Evolutionary conservation across 2,797 vertebrate species (phyloP), one percentile per base, ranked within the genome.

Genomic region (Sebastes miniatus): DNA sequence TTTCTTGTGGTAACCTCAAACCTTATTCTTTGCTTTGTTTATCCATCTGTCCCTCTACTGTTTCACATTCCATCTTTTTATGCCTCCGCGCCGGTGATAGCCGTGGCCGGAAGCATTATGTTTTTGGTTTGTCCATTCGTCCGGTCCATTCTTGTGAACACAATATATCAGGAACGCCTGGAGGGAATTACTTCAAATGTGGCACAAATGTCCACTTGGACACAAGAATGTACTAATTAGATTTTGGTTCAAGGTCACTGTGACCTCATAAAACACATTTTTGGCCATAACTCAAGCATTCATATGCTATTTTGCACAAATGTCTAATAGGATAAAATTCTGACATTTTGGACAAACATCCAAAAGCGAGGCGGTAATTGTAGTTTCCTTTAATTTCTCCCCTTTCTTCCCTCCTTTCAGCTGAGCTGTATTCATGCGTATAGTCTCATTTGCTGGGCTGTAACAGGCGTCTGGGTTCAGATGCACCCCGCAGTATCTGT

Each of bases 361-460:
- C 47, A 50, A 50, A 20, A 20, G 47, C 47, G 8, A 50, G 8
- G 47, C 18, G 18, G 18, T 52, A n/a, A n/a, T 52, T 52, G 0
- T 52, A 52, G 8, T 52, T 20, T 52, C 47, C 14, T 50, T 62
- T 43, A 20, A n/a, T 71, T 66, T 34, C 32, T 31, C 36, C 0
- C n/a, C 31, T 83, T 73, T 72, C 22, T 32, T 67, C 24, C 32
- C 27, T 43, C 4, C 25, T 56, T 80, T 65, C 56, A 1, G 2
- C 69, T 61, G 7, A 83, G 86, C 73, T 79, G 68, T 78, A 69
- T 83, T 81, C 73, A 85, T 63, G 62, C 43, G 27, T 81, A 36
- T 64, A 36, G 72, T 72, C 83, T 81, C 27, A 79, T 90, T 89
- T 83, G 81, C 81, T 36, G 43, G 56, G 67, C 79, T 73, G 57